A percentile compares a stretch with the other conserved stretches of the same genome.
phyloP scores from a whole-genome alignment of 2,797 vertebrate species.

The Protonibea diacanthus region DNA sequence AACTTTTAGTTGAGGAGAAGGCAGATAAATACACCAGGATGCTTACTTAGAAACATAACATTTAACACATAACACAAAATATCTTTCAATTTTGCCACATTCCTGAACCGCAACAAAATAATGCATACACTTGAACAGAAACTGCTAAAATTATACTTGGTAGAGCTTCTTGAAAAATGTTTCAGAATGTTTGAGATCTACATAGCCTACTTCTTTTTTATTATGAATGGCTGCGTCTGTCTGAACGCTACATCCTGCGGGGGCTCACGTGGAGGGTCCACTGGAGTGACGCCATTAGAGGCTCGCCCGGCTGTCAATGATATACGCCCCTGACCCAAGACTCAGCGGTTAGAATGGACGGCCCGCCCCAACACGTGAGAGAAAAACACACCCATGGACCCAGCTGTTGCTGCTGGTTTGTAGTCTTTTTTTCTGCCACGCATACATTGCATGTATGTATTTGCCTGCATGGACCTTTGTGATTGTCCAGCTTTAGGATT shows the following conservation, averaged over 20 bases:
- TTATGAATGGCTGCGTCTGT: conserved; percentile 18
- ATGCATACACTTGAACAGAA: neutral
- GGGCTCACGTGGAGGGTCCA: conserved; percentile 63
- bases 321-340: conserved; percentile 37
- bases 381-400: conserved; percentile 17
- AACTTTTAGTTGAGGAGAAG: neutral
- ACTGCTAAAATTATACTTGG: neutral
- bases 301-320: conserved; percentile 58
- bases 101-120: neutral
- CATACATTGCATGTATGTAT: neutral
- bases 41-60: too few relatives aligned
- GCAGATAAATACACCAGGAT: too few relatives aligned
- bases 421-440: neutral
- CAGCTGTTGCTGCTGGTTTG: conserved; percentile 57
- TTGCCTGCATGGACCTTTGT: conserved; percentile 3
- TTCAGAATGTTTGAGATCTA: neutral
- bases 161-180: too few relatives aligned
- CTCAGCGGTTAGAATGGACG: conserved; percentile 32
- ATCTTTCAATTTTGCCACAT: too few relatives aligned
- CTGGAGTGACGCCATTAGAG: conserved; percentile 49
- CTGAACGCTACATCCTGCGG: conserved; percentile 2
- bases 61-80: too few relatives aligned
- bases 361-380: conserved; percentile 65
- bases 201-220: neutral
- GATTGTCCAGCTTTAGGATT: conserved; percentile 15